Conservation (phyloP, 2,888 invertebrate genomes). For the Notodonta ziczac region DNA sequence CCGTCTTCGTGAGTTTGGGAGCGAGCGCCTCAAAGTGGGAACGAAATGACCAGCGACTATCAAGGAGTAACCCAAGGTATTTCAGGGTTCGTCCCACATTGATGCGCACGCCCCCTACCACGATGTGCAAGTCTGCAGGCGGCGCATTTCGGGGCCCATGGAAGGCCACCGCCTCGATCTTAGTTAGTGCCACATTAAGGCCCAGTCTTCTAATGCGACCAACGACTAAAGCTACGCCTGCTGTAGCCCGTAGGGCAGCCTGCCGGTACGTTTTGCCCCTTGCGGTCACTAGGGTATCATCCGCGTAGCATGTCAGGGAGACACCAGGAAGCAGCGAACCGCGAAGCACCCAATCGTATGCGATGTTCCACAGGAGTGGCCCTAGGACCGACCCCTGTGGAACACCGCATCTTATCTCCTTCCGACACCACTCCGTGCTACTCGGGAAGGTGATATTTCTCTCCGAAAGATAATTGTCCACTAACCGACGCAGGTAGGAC, state of each 20-base stretch:
- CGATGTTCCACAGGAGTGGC: too few relatives aligned
- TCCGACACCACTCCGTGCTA: neutral
- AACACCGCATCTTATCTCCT: too few relatives aligned
- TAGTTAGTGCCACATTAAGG: neutral
- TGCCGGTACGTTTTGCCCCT: neutral
- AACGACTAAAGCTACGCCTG: neutral
- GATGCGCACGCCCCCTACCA: conserved; percentile 4
- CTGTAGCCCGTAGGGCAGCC: neutral
- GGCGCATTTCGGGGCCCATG: neutral
- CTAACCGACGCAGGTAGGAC: neutral
- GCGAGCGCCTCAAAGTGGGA: conserved; percentile 11
- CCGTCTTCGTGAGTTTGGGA: conserved; percentile 10
- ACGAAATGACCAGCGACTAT: conserved; percentile 18
- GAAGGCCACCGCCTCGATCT: neutral
- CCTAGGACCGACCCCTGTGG: too few relatives aligned
- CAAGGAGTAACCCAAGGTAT: conserved; percentile 18
- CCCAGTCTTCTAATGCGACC: neutral
- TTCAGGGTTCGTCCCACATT: conserved; percentile 8
- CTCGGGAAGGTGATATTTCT: too few relatives aligned
- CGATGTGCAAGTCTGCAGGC: neutral
- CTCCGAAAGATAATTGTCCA: neutral
- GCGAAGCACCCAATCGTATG: too few relatives aligned
- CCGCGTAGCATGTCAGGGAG: neutral
- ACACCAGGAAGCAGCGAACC: neutral
- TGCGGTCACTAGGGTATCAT: neutral